phyloP scores from a whole-genome alignment of 2,797 vertebrate species.

The Kryptopterus vitreolus region DNA sequence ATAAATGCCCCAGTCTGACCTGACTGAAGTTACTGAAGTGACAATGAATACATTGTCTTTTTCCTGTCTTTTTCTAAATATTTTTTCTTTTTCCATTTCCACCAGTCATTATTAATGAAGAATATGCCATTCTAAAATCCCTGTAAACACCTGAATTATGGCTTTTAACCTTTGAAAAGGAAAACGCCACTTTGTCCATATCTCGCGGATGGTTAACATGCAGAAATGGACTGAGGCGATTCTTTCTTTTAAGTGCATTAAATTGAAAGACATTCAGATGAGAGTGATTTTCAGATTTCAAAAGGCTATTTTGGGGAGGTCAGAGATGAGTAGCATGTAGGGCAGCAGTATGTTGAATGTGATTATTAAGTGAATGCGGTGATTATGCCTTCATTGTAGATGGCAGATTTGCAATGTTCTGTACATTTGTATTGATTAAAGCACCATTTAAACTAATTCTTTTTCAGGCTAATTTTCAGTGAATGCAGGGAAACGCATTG shows the following conservation, averaged over 20 bases:
- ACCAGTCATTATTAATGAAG: not conserved
- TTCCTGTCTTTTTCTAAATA: no score
- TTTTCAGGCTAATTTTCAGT: not conserved
- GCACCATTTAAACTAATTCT: not conserved
- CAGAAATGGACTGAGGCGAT: not conserved
- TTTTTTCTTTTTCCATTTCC: not conserved
- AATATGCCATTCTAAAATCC: not conserved
- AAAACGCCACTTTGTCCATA: not conserved
- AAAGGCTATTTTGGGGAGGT: not conserved
- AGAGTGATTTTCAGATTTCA: not conserved
- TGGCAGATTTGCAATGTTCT: not conserved
- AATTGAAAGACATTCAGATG: not conserved
- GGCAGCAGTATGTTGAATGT: not conserved
- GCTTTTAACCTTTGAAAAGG: not conserved
- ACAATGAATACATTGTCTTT: not conserved
- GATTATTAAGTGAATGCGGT: not conserved
- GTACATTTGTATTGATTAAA: not conserved
- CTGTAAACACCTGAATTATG: not conserved
- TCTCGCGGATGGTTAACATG: not conserved
- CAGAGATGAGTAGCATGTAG: not conserved
- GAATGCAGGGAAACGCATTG: not conserved
- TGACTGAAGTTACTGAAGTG: not conserved
- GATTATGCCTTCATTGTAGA: not conserved
- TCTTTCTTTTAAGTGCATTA: conserved; percentile 12
- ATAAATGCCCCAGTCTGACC: no score